A percentile compares a stretch with the other conserved stretches of the same genome.
Conservation (phyloP, 2,888 invertebrate genomes). For the Macrophya annulata region DNA sequence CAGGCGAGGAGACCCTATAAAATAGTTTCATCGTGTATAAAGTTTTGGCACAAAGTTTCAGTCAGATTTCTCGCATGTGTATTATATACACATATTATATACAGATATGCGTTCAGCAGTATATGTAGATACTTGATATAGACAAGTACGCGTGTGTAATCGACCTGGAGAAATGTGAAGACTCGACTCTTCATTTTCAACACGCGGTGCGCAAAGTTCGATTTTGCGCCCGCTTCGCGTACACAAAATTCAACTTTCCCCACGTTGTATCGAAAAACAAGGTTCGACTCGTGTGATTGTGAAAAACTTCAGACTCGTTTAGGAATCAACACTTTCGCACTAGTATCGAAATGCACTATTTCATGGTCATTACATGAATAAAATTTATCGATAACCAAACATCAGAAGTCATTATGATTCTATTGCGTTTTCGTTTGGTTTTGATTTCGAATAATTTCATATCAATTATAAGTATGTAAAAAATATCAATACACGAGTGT, state of each 20-base stretch:
- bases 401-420: not conserved
- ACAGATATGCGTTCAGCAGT: not conserved
- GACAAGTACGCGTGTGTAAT: not conserved
- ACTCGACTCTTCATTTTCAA: too few species aligned
- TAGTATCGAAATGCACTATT: too few species aligned
- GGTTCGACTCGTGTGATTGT: too few species aligned
- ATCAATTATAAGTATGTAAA: not conserved
- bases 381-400: not conserved
- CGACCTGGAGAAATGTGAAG: not conserved
- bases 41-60: constrained; percentile 36
- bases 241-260: too few species aligned
- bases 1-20: constrained; percentile 19
- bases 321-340: too few species aligned
- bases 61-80: not conserved
- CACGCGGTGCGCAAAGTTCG: too few species aligned
- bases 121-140: not conserved
- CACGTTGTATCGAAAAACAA: too few species aligned
- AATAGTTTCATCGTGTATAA: constrained; percentile 26
- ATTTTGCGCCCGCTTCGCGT: too few species aligned
- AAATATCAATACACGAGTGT: not conserved
- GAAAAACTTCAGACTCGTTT: too few species aligned
- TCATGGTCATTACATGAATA: not conserved
- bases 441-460: not conserved
- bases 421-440: not conserved
- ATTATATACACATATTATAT: not conserved